A percentile compares a stretch with the other conserved stretches of the same genome.
Conservation (phyloP, 2,113 vertebrate genomes). For the Bujurquina vittata region DNA sequence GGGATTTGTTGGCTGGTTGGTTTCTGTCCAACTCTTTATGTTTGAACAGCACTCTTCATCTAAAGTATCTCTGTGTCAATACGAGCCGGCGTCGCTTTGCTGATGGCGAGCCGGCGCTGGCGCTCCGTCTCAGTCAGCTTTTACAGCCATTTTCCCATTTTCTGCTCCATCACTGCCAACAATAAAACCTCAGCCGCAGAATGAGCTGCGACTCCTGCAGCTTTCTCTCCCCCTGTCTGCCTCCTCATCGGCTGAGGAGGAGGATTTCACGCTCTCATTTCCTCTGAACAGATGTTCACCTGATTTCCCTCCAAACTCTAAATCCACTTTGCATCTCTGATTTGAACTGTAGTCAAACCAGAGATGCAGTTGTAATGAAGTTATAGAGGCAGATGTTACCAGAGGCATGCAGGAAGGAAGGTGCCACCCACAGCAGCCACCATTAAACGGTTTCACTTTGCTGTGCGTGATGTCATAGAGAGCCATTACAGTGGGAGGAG, state of each 20-base stretch:
- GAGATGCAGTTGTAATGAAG: neutral
- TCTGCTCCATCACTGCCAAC: slow-evolving; percentile 29
- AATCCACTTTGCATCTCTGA: neutral
- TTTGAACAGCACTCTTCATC: neutral
- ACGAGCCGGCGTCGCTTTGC: slow-evolving; percentile 5
- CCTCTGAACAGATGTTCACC: neutral
- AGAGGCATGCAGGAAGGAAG: no score
- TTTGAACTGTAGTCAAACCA: neutral
- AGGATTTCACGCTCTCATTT: neutral
- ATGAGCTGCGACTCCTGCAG: neutral
- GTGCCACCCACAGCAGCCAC: no score
- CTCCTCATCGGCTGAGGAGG: neutral
- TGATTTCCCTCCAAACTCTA: neutral
- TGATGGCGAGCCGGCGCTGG: slow-evolving; percentile 10
- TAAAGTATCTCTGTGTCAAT: neutral
- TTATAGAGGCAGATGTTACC: neutral
- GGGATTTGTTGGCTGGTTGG: neutral
- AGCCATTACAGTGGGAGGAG: neutral
- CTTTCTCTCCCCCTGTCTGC: neutral
- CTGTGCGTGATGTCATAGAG: neutral
- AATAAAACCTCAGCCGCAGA: neutral
- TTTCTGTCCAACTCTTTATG: neutral
- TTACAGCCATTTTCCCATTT: slow-evolving; percentile 29
- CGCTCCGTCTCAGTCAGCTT: slow-evolving; percentile 17
- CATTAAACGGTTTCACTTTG: no score